A percentile compares a stretch with the other conserved stretches of the same genome.
Conservation (phyloP, 2,888 invertebrate species). For the Zygogramma bicolorata region DNA sequence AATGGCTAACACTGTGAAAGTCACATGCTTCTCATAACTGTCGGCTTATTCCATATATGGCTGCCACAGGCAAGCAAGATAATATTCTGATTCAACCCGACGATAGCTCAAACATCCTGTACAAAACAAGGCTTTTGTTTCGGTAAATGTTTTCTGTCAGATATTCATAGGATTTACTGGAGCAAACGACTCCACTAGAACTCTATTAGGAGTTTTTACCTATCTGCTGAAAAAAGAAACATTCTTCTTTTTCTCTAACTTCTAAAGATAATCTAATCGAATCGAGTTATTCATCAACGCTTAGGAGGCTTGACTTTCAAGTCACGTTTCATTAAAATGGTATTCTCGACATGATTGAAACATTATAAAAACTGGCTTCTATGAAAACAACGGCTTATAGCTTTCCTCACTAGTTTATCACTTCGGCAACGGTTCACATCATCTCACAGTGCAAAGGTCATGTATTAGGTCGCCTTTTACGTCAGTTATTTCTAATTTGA, state of each 20-base stretch:
- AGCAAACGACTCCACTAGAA: too few species aligned
- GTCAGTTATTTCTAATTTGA: neutral
- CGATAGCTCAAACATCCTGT: too few species aligned
- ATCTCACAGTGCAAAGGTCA: neutral
- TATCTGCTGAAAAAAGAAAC: too few species aligned
- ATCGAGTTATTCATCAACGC: neutral
- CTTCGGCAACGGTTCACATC: conserved; percentile 2
- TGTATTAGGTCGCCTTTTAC: conserved; percentile 10
- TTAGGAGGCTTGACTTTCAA: neutral
- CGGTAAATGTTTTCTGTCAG: too few species aligned
- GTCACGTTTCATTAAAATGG: neutral
- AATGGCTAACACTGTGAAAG: too few species aligned
- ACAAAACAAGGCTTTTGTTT: too few species aligned
- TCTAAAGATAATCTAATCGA: neutral
- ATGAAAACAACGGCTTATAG: neutral
- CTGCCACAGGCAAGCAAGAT: too few species aligned
- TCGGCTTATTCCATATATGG: too few species aligned
- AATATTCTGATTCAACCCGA: too few species aligned
- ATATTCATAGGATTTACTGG: too few species aligned
- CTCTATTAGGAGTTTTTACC: too few species aligned
- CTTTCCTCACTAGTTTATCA: conserved; percentile 21
- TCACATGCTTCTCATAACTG: too few species aligned
- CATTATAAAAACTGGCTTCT: neutral
- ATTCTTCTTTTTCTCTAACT: neutral
- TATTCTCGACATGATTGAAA: neutral